Evolutionary conservation across 2,797 vertebrate genomes (phyloP).

Genomic region (Chrysocyon brachyurus): DNA sequence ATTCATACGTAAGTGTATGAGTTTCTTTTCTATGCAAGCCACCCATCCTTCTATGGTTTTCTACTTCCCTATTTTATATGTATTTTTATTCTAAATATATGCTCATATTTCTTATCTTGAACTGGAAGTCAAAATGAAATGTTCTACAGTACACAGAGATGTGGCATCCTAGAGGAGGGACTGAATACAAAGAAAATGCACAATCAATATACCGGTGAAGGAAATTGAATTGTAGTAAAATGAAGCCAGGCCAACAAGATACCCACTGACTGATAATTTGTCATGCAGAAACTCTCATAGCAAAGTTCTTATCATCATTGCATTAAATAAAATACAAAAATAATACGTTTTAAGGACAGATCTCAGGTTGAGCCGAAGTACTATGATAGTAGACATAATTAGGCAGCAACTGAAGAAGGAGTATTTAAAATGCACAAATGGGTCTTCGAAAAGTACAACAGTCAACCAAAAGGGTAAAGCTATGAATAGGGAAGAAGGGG

Average conservation of each 20-base stretch:
- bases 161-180: neutral
- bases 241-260: neutral
- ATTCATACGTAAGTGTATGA: neutral
- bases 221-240: neutral
- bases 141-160: neutral
- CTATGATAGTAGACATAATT: neutral
- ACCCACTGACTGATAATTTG: neutral
- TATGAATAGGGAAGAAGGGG: neutral
- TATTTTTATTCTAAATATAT: slow-evolving; percentile 9
- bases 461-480: neutral
- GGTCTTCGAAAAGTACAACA: neutral
- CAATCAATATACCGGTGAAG: neutral
- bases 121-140: neutral
- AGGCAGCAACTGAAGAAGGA: neutral
- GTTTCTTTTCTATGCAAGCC: neutral
- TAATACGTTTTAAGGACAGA: neutral
- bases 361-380: neutral
- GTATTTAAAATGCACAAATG: neutral
- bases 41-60: neutral
- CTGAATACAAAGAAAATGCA: neutral
- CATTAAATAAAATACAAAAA: neutral
- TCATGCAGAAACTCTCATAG: neutral
- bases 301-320: neutral
- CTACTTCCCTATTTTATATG: neutral
- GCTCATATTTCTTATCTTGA: neutral